These are phyloP conservation scores for Syngnathus floridae DNA, from an alignment of 2,113 vertebrate genomes.

Conservation along the genomic window DNA sequence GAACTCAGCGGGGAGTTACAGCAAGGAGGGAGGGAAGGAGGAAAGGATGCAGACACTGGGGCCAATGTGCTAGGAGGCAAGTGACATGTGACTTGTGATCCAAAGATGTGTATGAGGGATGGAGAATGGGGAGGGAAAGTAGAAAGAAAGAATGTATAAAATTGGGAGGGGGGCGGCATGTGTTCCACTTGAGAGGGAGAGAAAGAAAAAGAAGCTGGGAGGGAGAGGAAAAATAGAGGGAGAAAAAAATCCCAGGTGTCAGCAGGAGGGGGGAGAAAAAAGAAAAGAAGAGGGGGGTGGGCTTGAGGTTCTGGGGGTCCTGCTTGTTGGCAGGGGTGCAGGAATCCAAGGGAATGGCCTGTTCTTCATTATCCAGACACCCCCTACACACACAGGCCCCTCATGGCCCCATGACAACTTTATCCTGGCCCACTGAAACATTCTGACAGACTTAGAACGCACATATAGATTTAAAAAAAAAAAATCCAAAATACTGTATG, in stretches of 20 bases:
- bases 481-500: not conserved
- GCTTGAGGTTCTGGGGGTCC: slow-evolving; percentile 50
- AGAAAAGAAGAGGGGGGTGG: slow-evolving; percentile 17
- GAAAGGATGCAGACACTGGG: slow-evolving; percentile 16
- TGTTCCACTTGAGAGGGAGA: slow-evolving; percentile 38
- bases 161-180: slow-evolving; percentile 15
- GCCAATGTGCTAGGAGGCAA: slow-evolving; percentile 9
- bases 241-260: slow-evolving; percentile 48
- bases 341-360: slow-evolving; percentile 69
- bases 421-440: slow-evolving; percentile 33
- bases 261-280: slow-evolving; percentile 7
- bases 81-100: slow-evolving; percentile 10
- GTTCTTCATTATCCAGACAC: slow-evolving; percentile 67
- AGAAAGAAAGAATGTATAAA: slow-evolving; percentile 4
- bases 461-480: not conserved
- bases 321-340: slow-evolving; percentile 60
- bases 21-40: slow-evolving; percentile 22
- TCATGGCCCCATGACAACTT: slow-evolving; percentile 51
- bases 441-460: slow-evolving; percentile 4
- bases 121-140: slow-evolving; percentile 21
- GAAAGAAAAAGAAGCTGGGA: slow-evolving; percentile 30
- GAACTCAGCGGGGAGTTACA: slow-evolving; percentile 48
- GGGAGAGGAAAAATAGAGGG: slow-evolving; percentile 1
- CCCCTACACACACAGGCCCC: slow-evolving; percentile 33
- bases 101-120: slow-evolving; percentile 8